Conservation (phyloP, 2,113 vertebrate genomes). For the Aspiorhynchus laticeps region DNA sequence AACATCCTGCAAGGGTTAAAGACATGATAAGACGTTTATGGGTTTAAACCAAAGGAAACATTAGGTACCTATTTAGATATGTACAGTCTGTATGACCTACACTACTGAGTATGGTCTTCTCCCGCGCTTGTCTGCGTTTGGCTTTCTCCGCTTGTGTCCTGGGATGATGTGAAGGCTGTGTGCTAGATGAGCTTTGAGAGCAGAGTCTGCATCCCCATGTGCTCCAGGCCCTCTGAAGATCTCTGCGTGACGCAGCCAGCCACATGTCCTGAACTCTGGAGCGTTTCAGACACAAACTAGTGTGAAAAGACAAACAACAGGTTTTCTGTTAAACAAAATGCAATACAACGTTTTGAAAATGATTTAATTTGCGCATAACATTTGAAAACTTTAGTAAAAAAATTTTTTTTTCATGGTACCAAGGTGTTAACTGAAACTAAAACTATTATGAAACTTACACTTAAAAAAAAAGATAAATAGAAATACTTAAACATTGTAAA, state of each 20-base stretch:
- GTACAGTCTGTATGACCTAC: slow-evolving; percentile 24
- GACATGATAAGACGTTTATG: not conserved
- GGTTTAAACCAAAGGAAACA: not conserved
- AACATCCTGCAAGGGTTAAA: slow-evolving; percentile 59
- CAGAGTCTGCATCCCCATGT: slow-evolving; percentile 55
- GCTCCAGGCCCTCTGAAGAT: slow-evolving; percentile 28
- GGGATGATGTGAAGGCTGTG: slow-evolving; percentile 31
- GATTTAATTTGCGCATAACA: not conserved
- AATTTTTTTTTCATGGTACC: not conserved
- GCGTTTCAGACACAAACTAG: not conserved
- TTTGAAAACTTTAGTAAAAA: not conserved
- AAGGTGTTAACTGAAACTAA: not conserved
- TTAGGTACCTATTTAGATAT: not conserved
- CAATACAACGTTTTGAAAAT: too few relatives aligned
- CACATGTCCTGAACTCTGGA: slow-evolving; percentile 67
- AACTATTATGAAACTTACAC: too few relatives aligned
- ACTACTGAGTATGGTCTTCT: slow-evolving; percentile 66
- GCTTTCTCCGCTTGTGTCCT: slow-evolving; percentile 68
- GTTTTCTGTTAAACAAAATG: not conserved
- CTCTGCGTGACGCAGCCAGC: slow-evolving; percentile 55
- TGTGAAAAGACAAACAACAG: not conserved
- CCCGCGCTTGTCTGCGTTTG: slow-evolving; percentile 65
- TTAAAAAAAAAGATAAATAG: too few relatives aligned
- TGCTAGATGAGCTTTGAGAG: slow-evolving; percentile 43
- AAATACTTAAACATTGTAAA: too few relatives aligned